These are phyloP conservation scores for Trichonephila clavipes DNA, from an alignment of 1,140 invertebrate species.

Conservation along the genomic window DNA sequence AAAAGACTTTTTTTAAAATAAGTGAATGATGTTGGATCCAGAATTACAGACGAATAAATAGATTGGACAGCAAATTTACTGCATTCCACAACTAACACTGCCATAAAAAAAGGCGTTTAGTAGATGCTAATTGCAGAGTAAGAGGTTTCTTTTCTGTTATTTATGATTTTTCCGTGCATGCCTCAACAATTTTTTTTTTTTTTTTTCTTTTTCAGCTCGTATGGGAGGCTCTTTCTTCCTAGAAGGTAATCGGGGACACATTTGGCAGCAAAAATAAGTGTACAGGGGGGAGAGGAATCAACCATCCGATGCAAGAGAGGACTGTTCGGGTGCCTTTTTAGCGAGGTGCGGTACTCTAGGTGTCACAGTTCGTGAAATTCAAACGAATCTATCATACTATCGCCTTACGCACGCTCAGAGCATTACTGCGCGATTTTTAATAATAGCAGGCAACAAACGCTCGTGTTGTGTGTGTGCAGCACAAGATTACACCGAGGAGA, in stretches of 20 bases:
- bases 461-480: neutral
- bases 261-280: constrained; percentile 19
- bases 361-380: constrained; percentile 53
- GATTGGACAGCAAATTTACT: too few relatives aligned
- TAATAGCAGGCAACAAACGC: constrained; percentile 40
- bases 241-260: neutral
- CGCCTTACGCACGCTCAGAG: constrained; percentile 8
- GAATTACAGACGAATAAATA: too few relatives aligned
- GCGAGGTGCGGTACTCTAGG: constrained; percentile 2
- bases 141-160: neutral
- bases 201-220: neutral
- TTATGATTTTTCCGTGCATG: neutral
- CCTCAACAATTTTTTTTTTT: neutral
- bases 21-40: too few relatives aligned
- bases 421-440: constrained; percentile 32
- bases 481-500: neutral
- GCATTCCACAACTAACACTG: too few relatives aligned
- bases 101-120: neutral
- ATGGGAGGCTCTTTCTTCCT: neutral
- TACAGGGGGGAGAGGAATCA: neutral
- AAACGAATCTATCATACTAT: constrained; percentile 51
- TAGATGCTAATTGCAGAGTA: neutral
- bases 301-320: neutral
- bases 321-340: constrained; percentile 41
- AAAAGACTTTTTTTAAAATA: too few relatives aligned